Evolutionary conservation across 30 jellyfish, hydroid and myxozoan genomes (phyloP).

Genomic region (Hydra vulgaris): DNA sequence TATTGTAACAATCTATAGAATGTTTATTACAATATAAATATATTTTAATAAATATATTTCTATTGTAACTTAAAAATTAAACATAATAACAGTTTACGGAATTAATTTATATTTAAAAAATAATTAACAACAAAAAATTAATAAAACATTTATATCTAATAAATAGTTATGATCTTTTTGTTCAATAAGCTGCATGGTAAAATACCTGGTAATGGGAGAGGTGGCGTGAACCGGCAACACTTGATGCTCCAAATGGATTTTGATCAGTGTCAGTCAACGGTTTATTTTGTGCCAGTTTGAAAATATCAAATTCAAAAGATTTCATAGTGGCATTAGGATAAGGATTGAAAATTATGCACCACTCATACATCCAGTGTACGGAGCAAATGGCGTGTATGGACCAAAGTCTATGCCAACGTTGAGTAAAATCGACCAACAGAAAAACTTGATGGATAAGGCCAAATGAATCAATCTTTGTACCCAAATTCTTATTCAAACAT

Average conservation of each 20-base stretch:
- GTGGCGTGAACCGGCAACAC: not conserved
- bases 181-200: too few species aligned
- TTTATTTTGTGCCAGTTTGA: not conserved
- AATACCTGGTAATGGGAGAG: slow-evolving; percentile 26
- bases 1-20: too few species aligned
- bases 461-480: slow-evolving; percentile 2
- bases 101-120: too few species aligned
- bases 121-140: too few species aligned
- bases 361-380: slow-evolving; percentile 27
- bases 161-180: too few species aligned
- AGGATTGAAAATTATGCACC: slow-evolving; percentile 14
- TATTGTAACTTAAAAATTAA: too few species aligned
- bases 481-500: not conserved
- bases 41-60: too few species aligned
- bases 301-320: slow-evolving; percentile 18
- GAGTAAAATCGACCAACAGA: slow-evolving; percentile 9
- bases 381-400: not conserved
- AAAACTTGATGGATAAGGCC: slow-evolving; percentile 3
- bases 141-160: too few species aligned
- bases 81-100: too few species aligned
- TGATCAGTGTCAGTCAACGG: not conserved
- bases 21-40: too few species aligned
- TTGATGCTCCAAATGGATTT: slow-evolving; percentile 11
- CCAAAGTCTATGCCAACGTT: not conserved
- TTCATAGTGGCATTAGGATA: slow-evolving; percentile 8